These are phyloP conservation scores for Sphaeridia pumilis DNA, from an alignment of 2,888 invertebrate genomes.

Conservation along the genomic window DNA sequence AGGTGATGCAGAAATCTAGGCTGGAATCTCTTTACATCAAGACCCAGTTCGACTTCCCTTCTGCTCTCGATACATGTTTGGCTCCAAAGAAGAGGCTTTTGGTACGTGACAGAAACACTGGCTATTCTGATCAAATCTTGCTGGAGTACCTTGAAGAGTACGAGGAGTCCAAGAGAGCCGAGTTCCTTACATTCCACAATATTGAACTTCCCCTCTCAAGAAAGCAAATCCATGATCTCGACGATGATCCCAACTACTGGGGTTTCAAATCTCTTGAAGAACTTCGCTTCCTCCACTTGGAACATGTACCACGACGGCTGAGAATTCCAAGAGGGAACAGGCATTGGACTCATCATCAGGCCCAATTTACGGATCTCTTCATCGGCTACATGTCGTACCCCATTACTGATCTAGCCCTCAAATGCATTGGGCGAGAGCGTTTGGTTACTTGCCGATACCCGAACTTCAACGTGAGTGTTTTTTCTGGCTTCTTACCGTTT, in stretches of 20 bases:
- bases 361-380: conserved; percentile 18
- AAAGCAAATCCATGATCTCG: conserved; percentile 14
- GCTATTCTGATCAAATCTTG: conserved; percentile 2
- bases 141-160: conserved; percentile 22
- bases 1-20: conserved; percentile 19
- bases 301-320: conserved; percentile 27
- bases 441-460: conserved; percentile 20
- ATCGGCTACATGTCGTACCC: conserved; percentile 28
- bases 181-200: conserved; percentile 29
- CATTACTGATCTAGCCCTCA: conserved; percentile 16
- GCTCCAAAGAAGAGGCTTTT: conserved; percentile 12
- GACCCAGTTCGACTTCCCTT: conserved; percentile 32
- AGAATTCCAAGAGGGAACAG: conserved; percentile 27
- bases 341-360: conserved; percentile 22
- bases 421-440: conserved; percentile 17
- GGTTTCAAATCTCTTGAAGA: conserved; percentile 24
- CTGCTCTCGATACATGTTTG: conserved; percentile 26
- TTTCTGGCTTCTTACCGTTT: background rate
- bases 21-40: conserved; percentile 26
- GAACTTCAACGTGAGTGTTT: conserved; percentile 20
- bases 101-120: conserved; percentile 3
- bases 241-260: conserved; percentile 15
- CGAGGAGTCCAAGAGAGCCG: conserved; percentile 18
- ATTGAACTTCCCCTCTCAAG: conserved; percentile 25
- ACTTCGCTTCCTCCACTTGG: conserved; percentile 23